Base-by-base conservation (phyloP, 2,888 invertebrate genomes). In the Cynaeus angustus region DNA sequence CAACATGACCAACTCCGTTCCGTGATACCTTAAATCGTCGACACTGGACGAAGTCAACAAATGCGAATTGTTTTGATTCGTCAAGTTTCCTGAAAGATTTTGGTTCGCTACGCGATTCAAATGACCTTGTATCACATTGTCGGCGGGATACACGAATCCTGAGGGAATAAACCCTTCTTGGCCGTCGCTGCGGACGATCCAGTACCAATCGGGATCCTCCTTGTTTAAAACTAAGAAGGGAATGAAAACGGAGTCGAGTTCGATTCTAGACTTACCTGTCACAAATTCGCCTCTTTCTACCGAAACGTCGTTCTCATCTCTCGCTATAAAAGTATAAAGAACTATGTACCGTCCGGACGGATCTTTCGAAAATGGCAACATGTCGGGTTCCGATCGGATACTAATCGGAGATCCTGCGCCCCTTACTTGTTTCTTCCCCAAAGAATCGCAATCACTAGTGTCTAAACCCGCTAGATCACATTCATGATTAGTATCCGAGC, bases 161-260 rank as follows among this genome's bases (percentile, higher is more conserved):
- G 95, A 94, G 0, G 98, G 98, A 58, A 98, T 97, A 84, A 98
- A 98, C 0, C 98, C 98, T 85, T 98, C 97, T 78, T 95, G 95
- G 0, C 95, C 96, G 81, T 97, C 96, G 76, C 94, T 94, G 75
- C 96, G 89, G 38, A 96, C 92, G 59, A 98, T 95, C 97, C 97
- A 98, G 84, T 94, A 97, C 98, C 98, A 98, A 84, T 97, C 97
- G 0, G 95, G 94, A 85, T 98, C 97, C 83, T 97, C 97, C 80
- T 95, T 89, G 85, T 98, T 98, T 64, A 98, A 86, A 9, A 98
- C 95, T 89, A 80, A 26, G 41, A 41, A 10, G 12, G 12, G 6
- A 12, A 13, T 55, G 41, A 56, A 38, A 21, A 21, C 1, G 48
- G 28, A 33, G 16, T 56, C 33, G 7, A 33, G 33, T 33, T 6